A percentile compares a stretch with the other conserved stretches of the same genome.
These are phyloP conservation scores for Cantharis lateralis DNA, from an alignment of 2,888 invertebrate genomes.

Conservation along the genomic window DNA sequence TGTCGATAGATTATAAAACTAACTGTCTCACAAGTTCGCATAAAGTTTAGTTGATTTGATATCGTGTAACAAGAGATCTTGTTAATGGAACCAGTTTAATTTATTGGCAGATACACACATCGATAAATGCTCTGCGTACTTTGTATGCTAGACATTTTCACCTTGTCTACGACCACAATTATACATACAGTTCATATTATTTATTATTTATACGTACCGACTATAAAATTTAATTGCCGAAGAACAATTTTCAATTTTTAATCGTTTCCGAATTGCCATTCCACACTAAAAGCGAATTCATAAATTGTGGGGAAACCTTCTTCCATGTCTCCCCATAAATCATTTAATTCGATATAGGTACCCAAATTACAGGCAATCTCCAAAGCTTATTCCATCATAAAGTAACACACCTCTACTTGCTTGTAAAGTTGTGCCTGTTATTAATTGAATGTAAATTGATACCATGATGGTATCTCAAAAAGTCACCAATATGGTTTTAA, in stretches of 20 bases:
- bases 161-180: slow-evolving; percentile 5
- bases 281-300: not conserved
- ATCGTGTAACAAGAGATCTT: slow-evolving; percentile 26
- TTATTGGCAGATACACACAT: slow-evolving; percentile 21
- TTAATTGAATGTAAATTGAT: not conserved
- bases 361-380: not conserved
- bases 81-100: slow-evolving; percentile 27
- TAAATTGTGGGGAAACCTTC: not conserved
- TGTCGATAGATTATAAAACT: slow-evolving; percentile 15
- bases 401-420: not conserved
- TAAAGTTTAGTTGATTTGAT: slow-evolving; percentile 26
- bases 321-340: not conserved
- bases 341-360: not conserved
- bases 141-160: slow-evolving; percentile 5
- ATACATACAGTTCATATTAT: not conserved
- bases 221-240: slow-evolving; percentile 1
- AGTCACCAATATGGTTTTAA: not conserved
- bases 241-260: not conserved
- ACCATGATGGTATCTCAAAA: not conserved
- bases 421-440: not conserved
- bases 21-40: slow-evolving; percentile 21
- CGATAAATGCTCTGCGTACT: slow-evolving; percentile 18
- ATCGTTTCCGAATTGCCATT: not conserved
- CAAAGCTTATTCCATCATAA: not conserved
- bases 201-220: not conserved